Base-by-base conservation (phyloP, 64 coral and sea anemone genomes). In the Stichodactyla mertensii region DNA sequence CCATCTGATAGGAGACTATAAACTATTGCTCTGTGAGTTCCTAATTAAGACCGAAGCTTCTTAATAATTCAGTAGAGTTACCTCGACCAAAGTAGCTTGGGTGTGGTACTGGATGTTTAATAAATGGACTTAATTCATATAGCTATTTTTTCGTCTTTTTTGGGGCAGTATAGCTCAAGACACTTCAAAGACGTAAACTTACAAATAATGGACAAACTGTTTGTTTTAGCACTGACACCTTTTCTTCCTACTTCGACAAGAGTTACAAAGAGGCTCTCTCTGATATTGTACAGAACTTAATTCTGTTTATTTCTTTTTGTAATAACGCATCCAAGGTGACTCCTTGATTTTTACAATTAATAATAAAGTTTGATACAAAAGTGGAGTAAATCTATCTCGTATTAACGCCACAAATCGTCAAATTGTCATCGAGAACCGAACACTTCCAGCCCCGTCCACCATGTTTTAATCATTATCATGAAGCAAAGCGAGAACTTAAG, bases 11-110 rank as follows among this genome's bases (percentile, higher is more conserved):
- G 6, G 69, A 74, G 26, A 74, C 69, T 12, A 45, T 45, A 74
- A 74, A 74, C 69, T 74, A 28, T 27, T 74, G 24, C 69, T 31
- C 22, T 74, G 69, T 31, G 69, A 74, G 69, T 74, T 74, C 69
- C 69, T 74, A 26, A 74, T 74, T 74, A 74, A 74, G 69, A 74
- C 69, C 69, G 22, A 74, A 74, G 69, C 69, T 74, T 27, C 69
- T 74, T 28, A 74, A 74, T 74, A 27, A 74, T 74, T 74, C 36
- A 74, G 22, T 74, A 74, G 69, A 74, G 69, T 74, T 74, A 74
- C 6, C 12, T 26, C 24, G 69, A 74, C 69, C 69, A 74, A 74
- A 26, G 69, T 74, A 74, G 69, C 69, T 74, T 74, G 69, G 69
- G 69, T 31, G 69, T 74, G 69, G 69, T 74, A 14, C 12, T 74